Evolutionary conservation across 2,797 vertebrate species (phyloP), one percentile per base, ranked within the genome.

Genomic region (Acrossocheilus fasciatus): DNA sequence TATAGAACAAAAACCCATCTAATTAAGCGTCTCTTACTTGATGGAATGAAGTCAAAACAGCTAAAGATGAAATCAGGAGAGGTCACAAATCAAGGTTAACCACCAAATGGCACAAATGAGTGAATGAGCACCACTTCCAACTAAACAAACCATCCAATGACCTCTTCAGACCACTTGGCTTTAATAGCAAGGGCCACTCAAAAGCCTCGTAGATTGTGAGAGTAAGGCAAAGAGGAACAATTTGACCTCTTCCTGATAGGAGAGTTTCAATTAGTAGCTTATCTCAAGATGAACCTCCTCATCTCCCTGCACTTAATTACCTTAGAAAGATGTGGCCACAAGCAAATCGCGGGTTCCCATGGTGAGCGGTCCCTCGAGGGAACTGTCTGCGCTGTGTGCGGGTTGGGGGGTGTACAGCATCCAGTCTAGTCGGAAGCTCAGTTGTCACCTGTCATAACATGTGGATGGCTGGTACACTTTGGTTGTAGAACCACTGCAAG

Each of bases 221-320:
- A 84, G 59, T 68, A 64, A n/a, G n/a, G 68, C 86, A 26, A 54
- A 54, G 83, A 86, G 47, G 45, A 73, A 64, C 68, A 72, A 57
- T 83, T 76, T 90, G 91, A 94, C 94, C 93, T 93, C 86, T 90
- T 84, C 81, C 85, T 39, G 87, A 87, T 87, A 88, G 57, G 76
- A 84, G 72, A 57, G 74, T 90, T 88, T 92, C 91, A 92, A 90
- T 93, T 94, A 93, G 89, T 83, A 36, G 66, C 83, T 87, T 90
- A 91, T 92, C 89, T 90, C 75, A 90, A 82, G 79, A 83, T 84
- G 69, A 62, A 85, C 79, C 80, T 83, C 76, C 36, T 74, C 64
- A 80, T 92, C 88, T 90, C 20, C 69, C 87, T 79, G 74, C 76
- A 88, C 89, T 92, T 93, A 93, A 94, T 94, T 92, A 93, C 90